A percentile compares a stretch with the other conserved stretches of the same genome.
Conservation (phyloP, 2,113 vertebrate genomes). For the Alces alces region DNA sequence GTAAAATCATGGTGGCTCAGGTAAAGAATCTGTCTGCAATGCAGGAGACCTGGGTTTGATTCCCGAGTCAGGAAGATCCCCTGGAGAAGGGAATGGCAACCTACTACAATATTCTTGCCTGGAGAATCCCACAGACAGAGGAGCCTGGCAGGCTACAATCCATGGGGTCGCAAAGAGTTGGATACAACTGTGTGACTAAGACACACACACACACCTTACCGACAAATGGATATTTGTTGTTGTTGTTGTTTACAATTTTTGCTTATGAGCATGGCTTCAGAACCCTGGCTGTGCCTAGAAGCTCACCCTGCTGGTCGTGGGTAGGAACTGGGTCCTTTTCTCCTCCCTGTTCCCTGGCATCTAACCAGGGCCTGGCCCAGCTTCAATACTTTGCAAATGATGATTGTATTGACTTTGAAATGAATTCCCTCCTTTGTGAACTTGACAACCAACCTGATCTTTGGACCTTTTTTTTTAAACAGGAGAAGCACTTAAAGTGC, state of each 20-base stretch:
- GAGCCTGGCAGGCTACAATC: neutral
- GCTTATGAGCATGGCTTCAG: neutral
- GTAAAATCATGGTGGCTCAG: neutral
- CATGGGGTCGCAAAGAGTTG: neutral
- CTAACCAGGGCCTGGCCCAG: too few species aligned
- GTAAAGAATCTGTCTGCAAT: neutral
- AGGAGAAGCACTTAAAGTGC: slow-evolving; percentile 83
- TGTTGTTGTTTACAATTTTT: neutral
- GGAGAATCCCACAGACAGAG: neutral
- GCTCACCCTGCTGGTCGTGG: neutral
- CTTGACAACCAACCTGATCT: neutral
- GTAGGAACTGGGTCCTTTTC: neutral
- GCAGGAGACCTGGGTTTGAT: neutral
- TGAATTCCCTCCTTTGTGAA: neutral
- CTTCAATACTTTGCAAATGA: neutral
- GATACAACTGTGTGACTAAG: neutral
- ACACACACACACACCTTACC: neutral
- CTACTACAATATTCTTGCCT: neutral
- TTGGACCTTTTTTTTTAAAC: neutral
- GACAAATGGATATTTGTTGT: neutral
- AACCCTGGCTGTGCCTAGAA: neutral
- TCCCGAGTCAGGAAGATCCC: neutral
- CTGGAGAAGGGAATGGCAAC: neutral
- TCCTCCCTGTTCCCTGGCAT: neutral
- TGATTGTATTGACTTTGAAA: neutral